Evolutionary conservation across 1,140 invertebrate species (phyloP).

Genomic region (Drosophila orena): DNA sequence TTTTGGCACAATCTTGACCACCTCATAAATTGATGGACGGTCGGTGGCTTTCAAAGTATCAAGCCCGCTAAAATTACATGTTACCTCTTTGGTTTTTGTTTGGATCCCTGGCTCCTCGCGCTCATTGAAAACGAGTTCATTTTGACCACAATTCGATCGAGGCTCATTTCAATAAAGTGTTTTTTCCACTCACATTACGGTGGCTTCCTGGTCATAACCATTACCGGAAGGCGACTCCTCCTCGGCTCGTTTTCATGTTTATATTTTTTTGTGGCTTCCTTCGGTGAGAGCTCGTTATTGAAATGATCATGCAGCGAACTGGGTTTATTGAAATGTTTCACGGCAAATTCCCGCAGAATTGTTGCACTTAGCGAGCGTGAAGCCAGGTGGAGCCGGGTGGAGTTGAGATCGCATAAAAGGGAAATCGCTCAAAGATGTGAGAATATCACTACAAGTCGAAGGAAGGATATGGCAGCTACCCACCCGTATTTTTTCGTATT

Average conservation of each 20-base stretch:
- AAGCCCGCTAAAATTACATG: constrained; percentile 52
- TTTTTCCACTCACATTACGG: constrained; percentile 43
- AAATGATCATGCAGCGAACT: constrained; percentile 53
- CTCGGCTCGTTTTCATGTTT: constrained; percentile 16
- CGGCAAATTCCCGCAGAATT: constrained; percentile 30
- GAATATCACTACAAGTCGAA: constrained; percentile 19
- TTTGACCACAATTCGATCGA: constrained; percentile 70
- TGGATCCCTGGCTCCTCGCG: constrained; percentile 1
- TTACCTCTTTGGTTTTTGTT: constrained; percentile 5
- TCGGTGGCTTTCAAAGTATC: constrained; percentile 59
- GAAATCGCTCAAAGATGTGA: constrained; percentile 21
- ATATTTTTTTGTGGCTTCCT: constrained; percentile 45
- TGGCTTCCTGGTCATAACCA: constrained; percentile 57
- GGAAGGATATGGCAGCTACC: constrained; percentile 30
- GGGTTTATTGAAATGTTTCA: constrained; percentile 77
- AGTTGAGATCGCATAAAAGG: not conserved
- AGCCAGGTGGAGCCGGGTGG: no score
- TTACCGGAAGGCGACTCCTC: constrained; percentile 71
- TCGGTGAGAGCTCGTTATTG: constrained; percentile 66
- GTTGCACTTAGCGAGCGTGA: not conserved
- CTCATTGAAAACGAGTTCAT: constrained; percentile 70
- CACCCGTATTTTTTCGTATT: constrained; percentile 30
- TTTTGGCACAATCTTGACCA: constrained; percentile 79
- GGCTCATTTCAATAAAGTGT: constrained; percentile 77
- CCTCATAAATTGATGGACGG: constrained; percentile 68